Percentiles rank a stretch among this genome's conserved stretches.
Conservation (phyloP, 2,888 invertebrate genomes). For the Odontocolon sp. region DNA sequence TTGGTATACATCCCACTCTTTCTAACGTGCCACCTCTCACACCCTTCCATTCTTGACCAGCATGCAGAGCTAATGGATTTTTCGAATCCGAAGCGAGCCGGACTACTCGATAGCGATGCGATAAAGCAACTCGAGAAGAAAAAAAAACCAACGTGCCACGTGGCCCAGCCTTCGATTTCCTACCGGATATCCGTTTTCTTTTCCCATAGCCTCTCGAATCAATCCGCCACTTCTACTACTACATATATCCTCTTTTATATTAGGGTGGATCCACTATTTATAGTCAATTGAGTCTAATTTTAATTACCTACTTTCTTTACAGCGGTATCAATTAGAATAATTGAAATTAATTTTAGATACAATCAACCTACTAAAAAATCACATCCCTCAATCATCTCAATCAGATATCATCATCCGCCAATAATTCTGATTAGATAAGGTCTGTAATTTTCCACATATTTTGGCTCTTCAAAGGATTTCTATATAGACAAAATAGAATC, state of each 20-base stretch:
- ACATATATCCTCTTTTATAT: constrained; percentile 15
- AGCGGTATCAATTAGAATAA: no score
- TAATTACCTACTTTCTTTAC: no score
- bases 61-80: constrained; percentile 75
- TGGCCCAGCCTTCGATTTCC: constrained; percentile 40
- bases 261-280: no score
- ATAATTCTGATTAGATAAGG: no score
- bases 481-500: no score
- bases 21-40: constrained; percentile 20
- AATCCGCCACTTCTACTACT: constrained; percentile 4
- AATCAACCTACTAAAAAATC: no score
- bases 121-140: constrained; percentile 49
- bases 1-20: constrained; percentile 12
- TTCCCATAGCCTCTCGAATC: constrained; percentile 12
- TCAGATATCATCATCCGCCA: no score
- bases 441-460: no score
- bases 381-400: no score
- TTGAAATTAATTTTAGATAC: no score
- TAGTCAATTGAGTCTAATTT: no score
- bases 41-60: constrained; percentile 49
- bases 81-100: constrained; percentile 74
- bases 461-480: no score
- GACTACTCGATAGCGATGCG: constrained; percentile 41
- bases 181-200: constrained; percentile 54
- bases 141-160: constrained; percentile 29